Conservation (phyloP, 2,888 invertebrate genomes). For the Dione vanillae region DNA sequence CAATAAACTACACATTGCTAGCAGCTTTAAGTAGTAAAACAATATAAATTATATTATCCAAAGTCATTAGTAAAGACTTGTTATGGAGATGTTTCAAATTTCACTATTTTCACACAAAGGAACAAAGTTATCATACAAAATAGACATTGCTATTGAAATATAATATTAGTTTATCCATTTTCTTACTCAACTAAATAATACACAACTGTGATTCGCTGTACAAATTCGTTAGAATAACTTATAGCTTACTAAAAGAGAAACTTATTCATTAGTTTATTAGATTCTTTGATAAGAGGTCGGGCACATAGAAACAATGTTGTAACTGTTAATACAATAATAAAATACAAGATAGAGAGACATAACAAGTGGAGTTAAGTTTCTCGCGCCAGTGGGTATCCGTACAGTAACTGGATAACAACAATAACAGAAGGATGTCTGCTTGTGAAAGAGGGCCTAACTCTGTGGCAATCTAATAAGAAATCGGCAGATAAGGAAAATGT, state of each 20-base stretch:
- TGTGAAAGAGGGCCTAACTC: constrained; percentile 59
- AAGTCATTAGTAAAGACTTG: no score
- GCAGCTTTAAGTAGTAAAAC: no score
- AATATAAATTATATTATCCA: no score
- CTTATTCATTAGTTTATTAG: constrained; percentile 40
- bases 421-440: constrained; percentile 61
- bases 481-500: constrained; percentile 75
- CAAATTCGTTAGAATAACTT: constrained; percentile 7
- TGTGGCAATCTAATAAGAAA: constrained; percentile 76
- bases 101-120: background rate
- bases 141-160: background rate
- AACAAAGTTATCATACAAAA: background rate
- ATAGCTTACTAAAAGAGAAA: constrained; percentile 21
- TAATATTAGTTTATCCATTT: background rate
- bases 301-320: constrained; percentile 23
- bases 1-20: no score
- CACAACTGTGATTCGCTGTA: background rate
- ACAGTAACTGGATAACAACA: constrained; percentile 76
- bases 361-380: constrained; percentile 74
- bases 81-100: no score
- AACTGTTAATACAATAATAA: constrained; percentile 56
- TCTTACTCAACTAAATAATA: constrained; percentile 17
- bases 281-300: constrained; percentile 27
- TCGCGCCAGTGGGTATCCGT: constrained; percentile 68
- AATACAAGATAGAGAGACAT: constrained; percentile 58